A percentile compares a stretch with the other conserved stretches of the same genome.
Evolutionary conservation across 1,140 invertebrate species (phyloP).

Genomic region (Achroia grisella): DNA sequence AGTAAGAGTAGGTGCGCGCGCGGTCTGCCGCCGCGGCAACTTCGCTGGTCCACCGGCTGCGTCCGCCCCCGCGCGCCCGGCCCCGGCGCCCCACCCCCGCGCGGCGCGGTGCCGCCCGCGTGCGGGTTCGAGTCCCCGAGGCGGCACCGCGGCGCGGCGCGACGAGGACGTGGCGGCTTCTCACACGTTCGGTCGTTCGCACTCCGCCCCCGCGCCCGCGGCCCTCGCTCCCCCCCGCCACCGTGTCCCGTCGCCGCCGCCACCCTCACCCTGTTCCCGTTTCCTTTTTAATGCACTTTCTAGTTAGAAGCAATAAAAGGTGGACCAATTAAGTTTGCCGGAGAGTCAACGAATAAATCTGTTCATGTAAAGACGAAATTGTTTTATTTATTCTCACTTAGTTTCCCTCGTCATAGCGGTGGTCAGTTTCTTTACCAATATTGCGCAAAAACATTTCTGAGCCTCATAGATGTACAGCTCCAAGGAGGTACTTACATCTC

Average conservation of each 20-base stretch:
- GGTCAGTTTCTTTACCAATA: too few species aligned
- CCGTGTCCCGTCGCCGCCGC: conserved; percentile 7
- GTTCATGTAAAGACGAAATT: conserved; percentile 47
- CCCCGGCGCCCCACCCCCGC: conserved; percentile 6
- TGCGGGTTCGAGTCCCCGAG: too few species aligned
- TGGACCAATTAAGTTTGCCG: conserved; percentile 68
- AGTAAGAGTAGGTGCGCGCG: conserved; percentile 44
- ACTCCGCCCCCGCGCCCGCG: not conserved
- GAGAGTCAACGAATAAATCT: conserved; percentile 65
- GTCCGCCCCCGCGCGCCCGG: conserved; percentile 16
- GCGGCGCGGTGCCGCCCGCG: not conserved
- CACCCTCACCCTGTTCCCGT: not conserved
- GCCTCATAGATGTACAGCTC: too few species aligned
- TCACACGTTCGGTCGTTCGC: too few species aligned
- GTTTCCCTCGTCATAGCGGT: too few species aligned
- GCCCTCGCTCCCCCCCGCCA: conserved; percentile 6
- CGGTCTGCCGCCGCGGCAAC: conserved; percentile 36
- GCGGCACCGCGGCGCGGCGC: too few species aligned
- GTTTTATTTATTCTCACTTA: conserved; percentile 22
- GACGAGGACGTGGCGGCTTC: not conserved
- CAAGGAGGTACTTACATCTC: too few species aligned
- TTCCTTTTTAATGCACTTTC: conserved; percentile 21
- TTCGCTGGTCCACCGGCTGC: conserved; percentile 50
- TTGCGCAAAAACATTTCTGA: too few species aligned
- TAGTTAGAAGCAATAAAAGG: conserved; percentile 67